Percentiles rank a stretch among this genome's conserved stretches.
phyloP scores from a whole-genome alignment of 2,113 vertebrate genomes.

The Phodopus roborovskii region DNA sequence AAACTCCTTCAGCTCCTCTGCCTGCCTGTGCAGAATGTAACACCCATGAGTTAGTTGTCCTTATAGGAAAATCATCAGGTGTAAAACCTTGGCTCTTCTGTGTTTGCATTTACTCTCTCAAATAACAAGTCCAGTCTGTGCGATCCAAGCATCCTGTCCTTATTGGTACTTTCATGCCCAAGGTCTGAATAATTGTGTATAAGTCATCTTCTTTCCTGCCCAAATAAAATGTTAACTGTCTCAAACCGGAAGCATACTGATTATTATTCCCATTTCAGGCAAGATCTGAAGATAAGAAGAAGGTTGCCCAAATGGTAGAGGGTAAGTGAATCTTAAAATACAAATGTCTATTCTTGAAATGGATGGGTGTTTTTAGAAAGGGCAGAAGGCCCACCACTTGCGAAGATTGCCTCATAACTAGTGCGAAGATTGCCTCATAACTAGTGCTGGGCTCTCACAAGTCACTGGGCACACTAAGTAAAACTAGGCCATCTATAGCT shows the following conservation, averaged over 20 bases:
- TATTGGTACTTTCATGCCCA: accelerated
- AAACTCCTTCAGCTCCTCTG: not conserved
- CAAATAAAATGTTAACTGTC: not conserved
- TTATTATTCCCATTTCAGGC: constrained; percentile 87
- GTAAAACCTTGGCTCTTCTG: not conserved
- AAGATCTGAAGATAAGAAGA: constrained; percentile 96
- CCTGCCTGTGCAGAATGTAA: not conserved
- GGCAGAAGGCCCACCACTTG: too few species aligned
- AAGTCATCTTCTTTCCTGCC: too few species aligned
- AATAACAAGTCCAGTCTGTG: too few species aligned
- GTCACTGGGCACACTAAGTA: not conserved
- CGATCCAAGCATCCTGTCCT: too few species aligned
- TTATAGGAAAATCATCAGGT: not conserved
- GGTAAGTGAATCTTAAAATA: constrained; percentile 84
- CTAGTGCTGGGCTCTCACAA: not conserved
- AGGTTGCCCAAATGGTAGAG: constrained; percentile 93
- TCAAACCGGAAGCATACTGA: not conserved
- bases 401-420: too few species aligned
- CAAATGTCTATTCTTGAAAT: not conserved
- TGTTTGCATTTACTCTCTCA: not conserved
- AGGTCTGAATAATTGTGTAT: accelerated
- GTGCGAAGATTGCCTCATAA: too few species aligned
- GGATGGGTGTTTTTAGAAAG: not conserved
- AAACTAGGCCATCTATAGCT: not conserved
- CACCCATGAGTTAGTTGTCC: too few species aligned